Base-by-base conservation (phyloP, 2,888 invertebrate species). In the Danaus chrysippus region DNA sequence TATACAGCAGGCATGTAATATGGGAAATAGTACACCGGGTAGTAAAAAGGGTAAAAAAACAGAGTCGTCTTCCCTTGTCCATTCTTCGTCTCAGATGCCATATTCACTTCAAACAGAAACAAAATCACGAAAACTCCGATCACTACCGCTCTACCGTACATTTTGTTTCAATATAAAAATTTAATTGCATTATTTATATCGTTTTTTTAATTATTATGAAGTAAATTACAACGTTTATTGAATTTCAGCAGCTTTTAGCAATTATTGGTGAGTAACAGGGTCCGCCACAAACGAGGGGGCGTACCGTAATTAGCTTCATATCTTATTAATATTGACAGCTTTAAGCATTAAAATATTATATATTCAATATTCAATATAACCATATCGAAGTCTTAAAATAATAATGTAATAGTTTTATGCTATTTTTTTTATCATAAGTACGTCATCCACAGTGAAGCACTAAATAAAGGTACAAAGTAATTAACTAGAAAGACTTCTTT, bases 21-120 rank as follows among this genome's bases (percentile, higher is more conserved):
- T 1, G 66, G 63, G 11, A 60, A 52, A 58, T 63, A 64, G 61
- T 66, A 66, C 23, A 66, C 54, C 17, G 68, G 68, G 49, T 49
- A 49, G 49, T 49, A 49, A 13, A 46, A 15, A 3, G 46, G 46
- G 17, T 17, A 17, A 10, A 49, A 10, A 8, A 49, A 49, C 17
- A 49, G 49, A 2, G 23, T 8, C 6, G 23, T 34, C 8, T 34
- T 34, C 23, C 23, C 23, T 0, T 34, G 23, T 34, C 23, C 23
- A 34, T 8, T 49, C 17, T 10, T 49, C 49, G 9, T 49, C 17
- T 34, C 23, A 49, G 8, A 17, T 49, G 8, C 49, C 49, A 17
- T 17, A 49, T 10, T 17, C 2, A 49, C 15, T 3, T 9, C 15
- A 49, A 49, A 49, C 9, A 49, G 15, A 17, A 17, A 10, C 8